Percentiles rank a stretch among this genome's conserved stretches.
Conservation (phyloP, 1,140 invertebrate species). For the Varroa destructor region DNA sequence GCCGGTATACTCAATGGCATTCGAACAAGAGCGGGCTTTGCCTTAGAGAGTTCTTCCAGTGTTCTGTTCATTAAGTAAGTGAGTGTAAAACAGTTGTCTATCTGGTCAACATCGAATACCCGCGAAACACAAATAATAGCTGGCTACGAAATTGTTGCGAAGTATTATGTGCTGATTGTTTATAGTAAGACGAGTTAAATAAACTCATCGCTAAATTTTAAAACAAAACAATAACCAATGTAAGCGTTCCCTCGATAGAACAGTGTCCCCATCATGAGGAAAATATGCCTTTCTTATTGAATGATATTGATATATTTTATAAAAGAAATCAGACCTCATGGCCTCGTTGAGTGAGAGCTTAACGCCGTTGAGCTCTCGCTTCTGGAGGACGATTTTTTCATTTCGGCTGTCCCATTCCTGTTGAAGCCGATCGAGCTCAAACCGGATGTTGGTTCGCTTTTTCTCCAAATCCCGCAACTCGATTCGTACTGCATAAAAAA, state of each 20-base stretch:
- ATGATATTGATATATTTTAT: too few relatives aligned
- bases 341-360: conserved; percentile 9
- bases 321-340: background rate
- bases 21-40: background rate
- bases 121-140: too few relatives aligned
- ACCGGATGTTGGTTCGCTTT: conserved; percentile 6
- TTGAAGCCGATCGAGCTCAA: conserved; percentile 5
- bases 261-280: too few relatives aligned
- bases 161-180: too few relatives aligned
- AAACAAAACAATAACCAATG: too few relatives aligned
- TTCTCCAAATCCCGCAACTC: conserved; percentile 19
- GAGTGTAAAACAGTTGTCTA: too few relatives aligned
- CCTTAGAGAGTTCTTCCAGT: background rate
- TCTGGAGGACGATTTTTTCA: conserved; percentile 2
- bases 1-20: background rate
- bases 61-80: background rate
- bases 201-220: too few relatives aligned
- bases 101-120: too few relatives aligned
- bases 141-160: too few relatives aligned
- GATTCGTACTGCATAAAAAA: conserved; percentile 2
- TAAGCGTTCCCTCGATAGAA: too few relatives aligned
- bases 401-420: conserved; percentile 19
- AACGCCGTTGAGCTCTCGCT: conserved; percentile 12
- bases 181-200: too few relatives aligned
- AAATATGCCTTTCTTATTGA: too few relatives aligned